Conservation (phyloP, 2,113 vertebrate species). For the Thamnophis sirtalis region DNA sequence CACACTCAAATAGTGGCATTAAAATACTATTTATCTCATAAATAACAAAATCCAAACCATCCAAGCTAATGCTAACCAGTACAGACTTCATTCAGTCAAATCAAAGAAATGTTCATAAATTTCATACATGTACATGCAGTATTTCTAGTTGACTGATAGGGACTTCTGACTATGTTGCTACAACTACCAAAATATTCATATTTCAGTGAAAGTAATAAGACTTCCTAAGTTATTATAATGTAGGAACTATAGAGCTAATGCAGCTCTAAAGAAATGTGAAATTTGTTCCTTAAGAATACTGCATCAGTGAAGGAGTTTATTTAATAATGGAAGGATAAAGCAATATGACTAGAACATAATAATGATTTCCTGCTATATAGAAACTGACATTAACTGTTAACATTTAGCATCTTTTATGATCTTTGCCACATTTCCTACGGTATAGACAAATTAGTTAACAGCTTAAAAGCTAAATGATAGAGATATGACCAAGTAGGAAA, state of each 20-base stretch:
- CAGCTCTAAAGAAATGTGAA: not conserved
- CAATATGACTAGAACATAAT: not conserved
- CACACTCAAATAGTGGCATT: not conserved
- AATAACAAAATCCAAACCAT: not conserved
- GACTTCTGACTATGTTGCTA: not conserved
- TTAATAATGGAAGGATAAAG: not conserved
- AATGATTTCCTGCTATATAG: not conserved
- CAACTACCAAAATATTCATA: not conserved
- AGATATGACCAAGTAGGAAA: not conserved
- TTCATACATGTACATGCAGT: not conserved
- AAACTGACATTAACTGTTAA: not conserved
- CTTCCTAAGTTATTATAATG: not conserved
- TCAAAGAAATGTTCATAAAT: not conserved
- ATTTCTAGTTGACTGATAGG: not conserved
- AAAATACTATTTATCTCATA: not conserved
- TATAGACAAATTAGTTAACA: rapidly evolving
- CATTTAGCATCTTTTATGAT: not conserved
- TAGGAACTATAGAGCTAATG: not conserved
- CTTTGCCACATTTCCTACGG: not conserved
- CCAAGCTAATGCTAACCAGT: not conserved
- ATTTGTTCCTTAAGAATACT: not conserved
- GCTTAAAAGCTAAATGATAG: not conserved
- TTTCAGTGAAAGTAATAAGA: not conserved
- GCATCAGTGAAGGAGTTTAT: not conserved
- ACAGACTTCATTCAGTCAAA: not conserved